Percentiles rank a stretch among this genome's conserved stretches.
phyloP scores from a whole-genome alignment of 2,113 vertebrate species.

The Pteropus alecto region DNA sequence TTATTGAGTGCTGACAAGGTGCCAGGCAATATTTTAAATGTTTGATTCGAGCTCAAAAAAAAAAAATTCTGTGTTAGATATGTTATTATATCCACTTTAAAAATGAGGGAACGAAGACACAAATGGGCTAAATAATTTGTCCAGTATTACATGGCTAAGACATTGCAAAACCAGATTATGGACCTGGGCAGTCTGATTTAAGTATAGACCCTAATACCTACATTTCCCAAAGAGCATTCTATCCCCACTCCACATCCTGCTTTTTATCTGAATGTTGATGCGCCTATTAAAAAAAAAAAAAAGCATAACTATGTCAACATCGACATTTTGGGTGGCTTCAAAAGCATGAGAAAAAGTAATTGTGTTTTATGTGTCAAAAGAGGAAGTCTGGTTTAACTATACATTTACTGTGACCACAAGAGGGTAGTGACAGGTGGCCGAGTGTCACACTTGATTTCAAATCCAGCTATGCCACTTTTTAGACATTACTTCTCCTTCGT shows the following conservation, averaged over 20 bases:
- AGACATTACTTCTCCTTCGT: background rate
- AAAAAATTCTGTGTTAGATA: background rate
- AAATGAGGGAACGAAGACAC: background rate
- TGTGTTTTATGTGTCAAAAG: background rate
- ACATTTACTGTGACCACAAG: background rate
- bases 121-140: background rate
- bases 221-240: background rate
- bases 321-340: background rate
- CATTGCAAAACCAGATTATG: background rate
- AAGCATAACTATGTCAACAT: background rate
- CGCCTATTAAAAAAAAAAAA: background rate
- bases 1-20: background rate
- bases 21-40: background rate
- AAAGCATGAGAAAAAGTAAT: background rate
- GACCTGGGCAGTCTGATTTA: background rate
- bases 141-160: background rate
- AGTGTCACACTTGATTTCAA: background rate
- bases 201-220: background rate
- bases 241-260: accelerated
- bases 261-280: background rate
- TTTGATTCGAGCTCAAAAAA: background rate
- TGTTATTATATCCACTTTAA: background rate
- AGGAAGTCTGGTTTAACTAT: background rate
- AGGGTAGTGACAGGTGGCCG: background rate
- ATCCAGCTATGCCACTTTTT: background rate